These are phyloP conservation scores for Pseudanteris insignis DNA, from an alignment of 2,888 invertebrate species.

Conservation along the genomic window DNA sequence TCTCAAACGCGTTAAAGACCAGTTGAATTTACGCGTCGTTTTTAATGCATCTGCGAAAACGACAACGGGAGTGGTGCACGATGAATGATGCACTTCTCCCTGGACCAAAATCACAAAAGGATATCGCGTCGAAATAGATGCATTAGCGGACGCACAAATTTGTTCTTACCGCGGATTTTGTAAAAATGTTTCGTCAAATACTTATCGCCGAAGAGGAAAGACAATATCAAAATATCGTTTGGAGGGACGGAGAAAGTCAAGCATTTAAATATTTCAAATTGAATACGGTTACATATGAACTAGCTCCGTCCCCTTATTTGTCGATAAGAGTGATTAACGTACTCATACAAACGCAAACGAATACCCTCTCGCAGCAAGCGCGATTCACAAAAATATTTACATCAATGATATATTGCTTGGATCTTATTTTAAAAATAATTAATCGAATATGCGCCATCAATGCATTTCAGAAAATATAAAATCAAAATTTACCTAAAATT, in stretches of 20 bases:
- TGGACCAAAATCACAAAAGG: slow-evolving; percentile 17
- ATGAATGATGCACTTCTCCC: slow-evolving; percentile 5
- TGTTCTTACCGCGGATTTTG: slow-evolving; percentile 8
- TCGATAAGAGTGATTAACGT: neutral
- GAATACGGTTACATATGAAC: slow-evolving; percentile 4
- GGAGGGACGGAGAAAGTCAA: slow-evolving; percentile 2
- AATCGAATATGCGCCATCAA: neutral
- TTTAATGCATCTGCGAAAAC: slow-evolving; percentile 17
- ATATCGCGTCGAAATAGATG: slow-evolving; percentile 2
- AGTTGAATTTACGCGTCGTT: slow-evolving; percentile 11
- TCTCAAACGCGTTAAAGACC: neutral
- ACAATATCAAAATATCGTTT: slow-evolving; percentile 17
- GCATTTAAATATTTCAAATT: slow-evolving; percentile 2
- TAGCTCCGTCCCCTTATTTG: neutral
- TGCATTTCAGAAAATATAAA: neutral
- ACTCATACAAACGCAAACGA: neutral
- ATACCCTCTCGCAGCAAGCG: neutral
- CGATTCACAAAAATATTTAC: neutral
- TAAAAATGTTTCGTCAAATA: slow-evolving; percentile 24
- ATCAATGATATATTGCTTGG: slow-evolving; percentile 3
- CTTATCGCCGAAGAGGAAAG: slow-evolving; percentile 1
- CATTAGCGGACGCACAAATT: slow-evolving; percentile 5
- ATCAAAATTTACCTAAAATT: neutral
- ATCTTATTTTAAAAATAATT: neutral
- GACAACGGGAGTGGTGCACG: neutral